Evolutionary conservation across 2,797 vertebrate genomes (phyloP).

Genomic region (Australoheros facetus): DNA sequence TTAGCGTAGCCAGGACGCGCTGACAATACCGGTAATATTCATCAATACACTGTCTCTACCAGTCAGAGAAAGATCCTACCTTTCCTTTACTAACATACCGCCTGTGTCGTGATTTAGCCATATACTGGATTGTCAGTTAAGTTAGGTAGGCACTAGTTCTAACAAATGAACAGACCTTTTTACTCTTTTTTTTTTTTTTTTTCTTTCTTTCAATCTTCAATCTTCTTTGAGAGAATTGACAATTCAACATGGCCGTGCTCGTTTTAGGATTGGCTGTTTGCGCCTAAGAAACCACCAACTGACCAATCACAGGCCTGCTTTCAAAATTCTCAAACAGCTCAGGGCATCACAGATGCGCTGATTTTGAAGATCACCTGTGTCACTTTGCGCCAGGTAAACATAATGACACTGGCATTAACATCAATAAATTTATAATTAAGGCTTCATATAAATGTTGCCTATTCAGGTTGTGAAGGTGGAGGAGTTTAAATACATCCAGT

Average conservation of each 20-base stretch:
- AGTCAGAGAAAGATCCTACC: slow-evolving; percentile 3
- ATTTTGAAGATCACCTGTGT: background rate
- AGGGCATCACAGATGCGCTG: background rate
- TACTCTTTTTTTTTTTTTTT: slow-evolving; percentile 69
- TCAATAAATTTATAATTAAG: background rate
- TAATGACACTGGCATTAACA: background rate
- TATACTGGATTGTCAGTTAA: background rate
- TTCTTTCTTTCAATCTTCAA: slow-evolving; percentile 78
- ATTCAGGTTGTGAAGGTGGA: background rate
- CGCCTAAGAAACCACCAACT: background rate
- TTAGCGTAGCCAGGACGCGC: slow-evolving; percentile 33
- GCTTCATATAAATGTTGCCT: background rate
- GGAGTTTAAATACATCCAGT: background rate
- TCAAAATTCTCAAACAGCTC: slow-evolving; percentile 30
- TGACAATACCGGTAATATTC: background rate
- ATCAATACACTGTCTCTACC: background rate
- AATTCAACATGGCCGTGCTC: slow-evolving; percentile 81
- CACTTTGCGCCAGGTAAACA: background rate
- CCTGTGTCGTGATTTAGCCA: slow-evolving; percentile 2
- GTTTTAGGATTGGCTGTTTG: slow-evolving; percentile 59
- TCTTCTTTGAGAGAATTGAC: slow-evolving; percentile 65
- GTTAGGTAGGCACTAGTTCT: slow-evolving; percentile 6
- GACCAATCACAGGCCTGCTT: slow-evolving; percentile 63
- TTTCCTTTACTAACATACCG: slow-evolving; percentile 22
- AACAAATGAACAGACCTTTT: slow-evolving; percentile 41